Evolutionary conservation across 2,888 invertebrate species (phyloP), one percentile per base, ranked within the genome.

Genomic region (Scaptomyza tumidula): DNA sequence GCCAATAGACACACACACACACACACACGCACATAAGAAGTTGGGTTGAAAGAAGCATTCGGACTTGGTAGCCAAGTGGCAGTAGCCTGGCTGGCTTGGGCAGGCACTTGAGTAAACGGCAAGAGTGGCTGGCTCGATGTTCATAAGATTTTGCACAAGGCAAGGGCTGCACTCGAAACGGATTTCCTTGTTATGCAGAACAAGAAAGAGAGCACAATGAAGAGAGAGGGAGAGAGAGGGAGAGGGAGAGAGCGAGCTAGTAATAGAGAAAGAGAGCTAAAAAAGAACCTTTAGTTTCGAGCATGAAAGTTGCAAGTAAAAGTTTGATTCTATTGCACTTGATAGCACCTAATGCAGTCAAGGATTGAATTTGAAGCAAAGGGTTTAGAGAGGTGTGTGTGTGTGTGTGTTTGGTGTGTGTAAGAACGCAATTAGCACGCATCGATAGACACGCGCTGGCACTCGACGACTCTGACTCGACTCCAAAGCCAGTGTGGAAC

Each of bases 381-480:
- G 43, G 33, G 43, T 27, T n/a, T 6, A 35, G 41, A 27, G 10
- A 45, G 45, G 5, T 45, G 53, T 52, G 2, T 13, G 27, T 9
- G 53, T 41, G 16, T 9, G 16, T 41, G 16, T 14, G 35, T 41
- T 39, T 14, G 45, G 52, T 48, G 58, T 7, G 50, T 72, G 57
- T 10, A 75, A 81, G 72, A 78, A 77, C 69, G 76, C 89, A 88
- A 88, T 88, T 89, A 88, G 89, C 78, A 87, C 84, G 77, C 88
- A 88, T 88, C 89, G 89, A 89, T 89, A 81, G 86, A 74, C 87
- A 88, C 85, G 87, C 82, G 82, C 87, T 69, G 69, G 71, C 72
- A 84, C 89, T 88, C 80, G 75, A 78, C 74, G 19, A 35, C n/a
- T 4, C 3, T 11, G 33, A 33, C 33, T 33, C 33, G 7, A 33